Conservation (phyloP, 64 coral and sea anemone genomes). For the Hydrozoanthus tunicans region DNA sequence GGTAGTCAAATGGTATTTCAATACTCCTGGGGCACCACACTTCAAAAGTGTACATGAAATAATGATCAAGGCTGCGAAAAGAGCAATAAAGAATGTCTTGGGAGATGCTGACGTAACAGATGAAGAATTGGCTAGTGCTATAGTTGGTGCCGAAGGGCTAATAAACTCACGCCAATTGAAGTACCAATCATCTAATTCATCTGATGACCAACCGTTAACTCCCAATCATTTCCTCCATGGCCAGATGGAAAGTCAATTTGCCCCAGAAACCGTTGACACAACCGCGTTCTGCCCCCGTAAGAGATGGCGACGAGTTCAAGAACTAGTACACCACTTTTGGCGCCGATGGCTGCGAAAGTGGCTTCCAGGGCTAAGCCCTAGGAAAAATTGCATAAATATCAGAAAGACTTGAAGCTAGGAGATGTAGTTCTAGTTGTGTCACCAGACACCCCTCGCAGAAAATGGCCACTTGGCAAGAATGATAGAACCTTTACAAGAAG, state of each 20-base stretch:
- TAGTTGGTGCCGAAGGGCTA: constrained; percentile 62
- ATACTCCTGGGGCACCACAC: not conserved
- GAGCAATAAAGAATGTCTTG: constrained; percentile 23
- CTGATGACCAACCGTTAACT: constrained; percentile 50
- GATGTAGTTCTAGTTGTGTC: not conserved
- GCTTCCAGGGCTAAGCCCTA: constrained; percentile 16
- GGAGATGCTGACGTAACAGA: constrained; percentile 73
- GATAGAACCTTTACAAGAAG: too few species aligned
- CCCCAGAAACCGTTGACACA: constrained; percentile 15
- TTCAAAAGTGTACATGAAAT: not conserved
- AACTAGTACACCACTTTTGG: constrained; percentile 49
- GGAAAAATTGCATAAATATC: constrained; percentile 15
- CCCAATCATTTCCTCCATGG: constrained; percentile 77
- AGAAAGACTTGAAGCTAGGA: constrained; percentile 20
- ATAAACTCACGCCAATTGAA: constrained; percentile 67
- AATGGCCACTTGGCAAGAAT: constrained; percentile 48
- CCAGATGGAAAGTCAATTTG: constrained; percentile 45
- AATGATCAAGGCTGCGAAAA: constrained; percentile 29
- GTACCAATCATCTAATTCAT: constrained; percentile 58
- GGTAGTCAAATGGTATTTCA: not conserved
- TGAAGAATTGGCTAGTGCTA: constrained; percentile 63
- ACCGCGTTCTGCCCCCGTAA: constrained; percentile 21
- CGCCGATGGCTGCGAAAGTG: constrained; percentile 45
- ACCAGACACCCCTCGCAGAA: not conserved
- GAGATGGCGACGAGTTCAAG: constrained; percentile 21